Evolutionary conservation across 2,797 vertebrate genomes (phyloP).

Genomic region (Morelia viridis): DNA sequence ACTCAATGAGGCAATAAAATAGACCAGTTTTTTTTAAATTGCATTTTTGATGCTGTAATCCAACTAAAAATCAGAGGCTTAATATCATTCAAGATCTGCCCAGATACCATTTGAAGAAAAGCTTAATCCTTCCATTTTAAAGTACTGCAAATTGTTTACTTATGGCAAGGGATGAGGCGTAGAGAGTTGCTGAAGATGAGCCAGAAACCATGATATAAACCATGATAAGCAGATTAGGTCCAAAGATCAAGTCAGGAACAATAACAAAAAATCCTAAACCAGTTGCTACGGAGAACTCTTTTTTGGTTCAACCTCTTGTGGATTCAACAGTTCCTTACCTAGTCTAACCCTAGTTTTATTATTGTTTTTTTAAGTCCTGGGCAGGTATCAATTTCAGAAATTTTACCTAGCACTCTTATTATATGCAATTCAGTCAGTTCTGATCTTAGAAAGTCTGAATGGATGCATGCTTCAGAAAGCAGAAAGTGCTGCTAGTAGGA

Average conservation of each 20-base stretch:
- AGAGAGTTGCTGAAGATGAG: neutral
- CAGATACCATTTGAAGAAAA: neutral
- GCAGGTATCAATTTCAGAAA: neutral
- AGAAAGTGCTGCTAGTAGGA: neutral
- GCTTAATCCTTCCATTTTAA: neutral
- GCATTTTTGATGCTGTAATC: neutral
- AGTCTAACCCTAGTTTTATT: neutral
- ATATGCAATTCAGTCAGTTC: neutral
- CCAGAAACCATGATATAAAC: neutral
- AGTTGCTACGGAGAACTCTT: neutral
- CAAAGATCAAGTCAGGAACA: neutral
- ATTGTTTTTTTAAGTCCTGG: neutral
- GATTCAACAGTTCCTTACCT: neutral
- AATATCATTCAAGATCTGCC: neutral
- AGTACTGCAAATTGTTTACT: neutral
- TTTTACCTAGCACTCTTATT: neutral
- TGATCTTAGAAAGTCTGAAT: neutral
- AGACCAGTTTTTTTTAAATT: neutral
- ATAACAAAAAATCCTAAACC: neutral
- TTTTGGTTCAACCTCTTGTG: neutral
- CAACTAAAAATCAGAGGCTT: neutral
- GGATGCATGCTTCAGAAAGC: neutral
- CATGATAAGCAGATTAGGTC: neutral
- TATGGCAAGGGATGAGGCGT: neutral
- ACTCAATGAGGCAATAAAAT: neutral